Evolutionary conservation across 2,888 invertebrate genomes (phyloP), one percentile per base, ranked within the genome.

Genomic region (Agriotes lineatus): DNA sequence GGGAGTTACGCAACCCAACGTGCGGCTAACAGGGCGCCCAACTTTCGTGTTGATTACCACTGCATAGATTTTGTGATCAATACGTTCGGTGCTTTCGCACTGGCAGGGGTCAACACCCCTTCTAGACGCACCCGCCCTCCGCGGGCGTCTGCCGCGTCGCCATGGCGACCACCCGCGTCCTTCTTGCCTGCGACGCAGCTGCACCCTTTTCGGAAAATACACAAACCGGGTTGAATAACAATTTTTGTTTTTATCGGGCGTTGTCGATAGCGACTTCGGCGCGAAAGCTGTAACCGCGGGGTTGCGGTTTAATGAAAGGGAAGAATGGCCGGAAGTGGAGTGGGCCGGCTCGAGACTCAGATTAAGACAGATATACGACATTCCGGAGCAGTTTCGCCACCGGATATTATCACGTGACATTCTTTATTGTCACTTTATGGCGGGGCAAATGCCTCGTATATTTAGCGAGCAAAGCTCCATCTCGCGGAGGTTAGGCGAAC

Each of bases 21-120:
- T 25, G 7, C 25, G 25, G 3, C 3, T 25, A 6, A 39, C 5
- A 12, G n/a, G n/a, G 37, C 12, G 12, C 12, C 37, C n/a, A 39
- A 39, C 37, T 50, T 25, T 25, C 19, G 4, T 6, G 57, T 66
- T 59, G 56, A 63, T 58, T 70, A 67, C 73, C 72, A 67, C 74
- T 74, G 74, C 73, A 74, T 74, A 74, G 73, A 74, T 74, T 72
- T 67, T 50, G 35, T 72, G 72, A 74, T 74, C 74, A 71, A 74
- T 74, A 73, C 72, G 68, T 57, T 65, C 62, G 48, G 69, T 64
- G 68, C 71, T 71, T 57, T 54, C 69, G 69, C 63, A 71, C 67
- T 62, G 68, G 64, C 35, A 66, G 81, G 77, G 82, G 82, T 82
- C 83, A 81, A 85, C 84, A 85, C 81, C 85, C 85, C 80, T 84